Percentiles rank a stretch among this genome's conserved stretches.
These are phyloP conservation scores for Cyanocitta stelleri DNA, from an alignment of 2,113 vertebrate species.

Conservation along the genomic window DNA sequence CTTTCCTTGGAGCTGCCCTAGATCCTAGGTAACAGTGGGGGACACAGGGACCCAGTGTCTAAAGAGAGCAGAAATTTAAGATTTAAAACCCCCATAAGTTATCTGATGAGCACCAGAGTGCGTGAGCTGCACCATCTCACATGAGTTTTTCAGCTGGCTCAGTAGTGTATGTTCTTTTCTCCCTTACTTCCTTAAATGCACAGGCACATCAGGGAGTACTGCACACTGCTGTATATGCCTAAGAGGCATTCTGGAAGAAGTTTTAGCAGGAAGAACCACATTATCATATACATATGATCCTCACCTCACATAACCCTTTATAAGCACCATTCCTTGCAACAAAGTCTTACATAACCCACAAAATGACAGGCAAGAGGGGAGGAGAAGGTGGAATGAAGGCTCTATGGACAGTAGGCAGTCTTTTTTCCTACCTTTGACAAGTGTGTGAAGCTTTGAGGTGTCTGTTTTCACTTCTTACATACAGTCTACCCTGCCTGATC, in stretches of 20 bases:
- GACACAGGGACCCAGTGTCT: not conserved
- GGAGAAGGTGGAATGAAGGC: not conserved
- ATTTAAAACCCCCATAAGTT: rapidly evolving
- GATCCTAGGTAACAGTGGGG: not conserved
- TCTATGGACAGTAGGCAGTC: not conserved
- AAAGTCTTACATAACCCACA: not conserved
- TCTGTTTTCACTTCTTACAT: not conserved
- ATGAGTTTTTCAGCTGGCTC: not conserved
- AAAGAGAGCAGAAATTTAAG: not conserved
- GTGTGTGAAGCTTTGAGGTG: rapidly evolving
- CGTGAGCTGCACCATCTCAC: not conserved
- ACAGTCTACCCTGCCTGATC: not conserved
- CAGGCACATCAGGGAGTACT: not conserved
- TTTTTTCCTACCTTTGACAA: not conserved
- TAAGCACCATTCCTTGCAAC: not conserved
- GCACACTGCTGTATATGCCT: not conserved
- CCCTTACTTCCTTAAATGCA: not conserved
- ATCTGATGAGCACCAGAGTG: not conserved
- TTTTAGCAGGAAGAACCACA: not conserved
- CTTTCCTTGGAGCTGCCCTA: not conserved
- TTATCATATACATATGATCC: not conserved
- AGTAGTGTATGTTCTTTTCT: not conserved
- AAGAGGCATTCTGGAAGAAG: not conserved
- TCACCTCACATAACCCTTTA: not conserved
- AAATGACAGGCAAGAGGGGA: not conserved